Evolutionary conservation across 2,797 vertebrate genomes (phyloP), one percentile per base, ranked within the genome.

Genomic region (Hyperoplus immaculatus): DNA sequence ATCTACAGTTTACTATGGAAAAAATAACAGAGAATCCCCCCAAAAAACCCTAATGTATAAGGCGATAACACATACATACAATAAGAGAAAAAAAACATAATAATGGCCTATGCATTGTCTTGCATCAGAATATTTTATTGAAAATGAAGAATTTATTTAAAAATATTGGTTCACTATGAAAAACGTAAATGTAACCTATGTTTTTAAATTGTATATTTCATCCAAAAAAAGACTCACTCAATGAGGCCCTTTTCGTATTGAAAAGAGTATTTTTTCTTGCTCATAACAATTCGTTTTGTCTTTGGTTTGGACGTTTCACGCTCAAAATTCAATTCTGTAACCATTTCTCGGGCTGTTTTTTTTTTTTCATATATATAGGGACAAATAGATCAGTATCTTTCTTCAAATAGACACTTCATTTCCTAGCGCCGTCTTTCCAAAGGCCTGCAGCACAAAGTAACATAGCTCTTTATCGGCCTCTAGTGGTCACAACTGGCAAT

Each of bases 251-350:
- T 65, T 21, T 51, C 0, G 11, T 36, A 21, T 1, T 55, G 10
- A 47, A 43, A 3, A 45, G 6, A 55, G 55, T 42, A 29, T 3
- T 3, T 29, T 49, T 56, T 72, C 10, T 69, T 65, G 50, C 11
- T 58, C 75, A 41, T 66, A 16, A 21, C 12, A 50, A 62, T 5
- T 66, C 12, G 7, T 50, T 61, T 72, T 49, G 74, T 90, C 88
- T 93, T 93, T 92, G 92, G 90, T 88, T 84, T 75, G 21, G 38
- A 80, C 69, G n/a, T n/a, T n/a, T n/a, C n/a, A n/a, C n/a, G 47
- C 57, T 65, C 29, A 54, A 66, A 54, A 46, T 64, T 21, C 11
- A 46, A 62, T 69, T 75, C 60, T 78, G 42, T 55, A 51, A 47
- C 57, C 41, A 6, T 42, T 45, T 60, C 49, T 54, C 15, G 18